These are phyloP conservation scores for Phrixothrix hirtus DNA, from an alignment of 2,888 invertebrate genomes.

Conservation along the genomic window DNA sequence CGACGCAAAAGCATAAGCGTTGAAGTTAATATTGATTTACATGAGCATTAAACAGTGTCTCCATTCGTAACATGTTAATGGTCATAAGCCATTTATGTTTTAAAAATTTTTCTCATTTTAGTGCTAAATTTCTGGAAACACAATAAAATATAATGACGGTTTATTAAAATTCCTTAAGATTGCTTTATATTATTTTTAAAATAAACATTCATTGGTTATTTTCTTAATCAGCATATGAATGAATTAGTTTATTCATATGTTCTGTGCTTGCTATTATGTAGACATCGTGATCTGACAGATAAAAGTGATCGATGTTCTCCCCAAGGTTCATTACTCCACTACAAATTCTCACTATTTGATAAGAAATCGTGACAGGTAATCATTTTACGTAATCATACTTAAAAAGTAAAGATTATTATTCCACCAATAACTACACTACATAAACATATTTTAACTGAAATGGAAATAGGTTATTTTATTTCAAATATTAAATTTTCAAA, in stretches of 20 bases:
- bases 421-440: too few relatives aligned
- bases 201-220: too few relatives aligned
- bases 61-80: conserved; percentile 17
- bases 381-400: conserved; percentile 11
- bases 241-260: conserved; percentile 13
- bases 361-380: conserved; percentile 16
- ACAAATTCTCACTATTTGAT: conserved; percentile 35
- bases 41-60: conserved; percentile 21
- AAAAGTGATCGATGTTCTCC: conserved; percentile 40
- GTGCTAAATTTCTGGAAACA: conserved; percentile 21
- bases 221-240: too few relatives aligned
- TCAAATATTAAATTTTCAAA: too few relatives aligned
- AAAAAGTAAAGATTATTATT: conserved; percentile 4
- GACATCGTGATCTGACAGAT: conserved; percentile 40
- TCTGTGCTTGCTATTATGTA: conserved; percentile 39
- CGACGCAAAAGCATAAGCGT: conserved; percentile 11
- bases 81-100: conserved; percentile 9
- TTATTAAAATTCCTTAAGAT: conserved; percentile 6
- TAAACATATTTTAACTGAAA: too few relatives aligned
- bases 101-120: conserved; percentile 19
- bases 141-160: conserved; percentile 26
- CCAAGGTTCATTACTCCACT: conserved; percentile 31
- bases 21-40: conserved; percentile 27
- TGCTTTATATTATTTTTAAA: conserved; percentile 17
- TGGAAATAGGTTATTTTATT: too few relatives aligned